Percentiles rank a stretch among this genome's conserved stretches.
Evolutionary conservation across 2,113 vertebrate species (phyloP).

Genomic region (Mesitornis unicolor): DNA sequence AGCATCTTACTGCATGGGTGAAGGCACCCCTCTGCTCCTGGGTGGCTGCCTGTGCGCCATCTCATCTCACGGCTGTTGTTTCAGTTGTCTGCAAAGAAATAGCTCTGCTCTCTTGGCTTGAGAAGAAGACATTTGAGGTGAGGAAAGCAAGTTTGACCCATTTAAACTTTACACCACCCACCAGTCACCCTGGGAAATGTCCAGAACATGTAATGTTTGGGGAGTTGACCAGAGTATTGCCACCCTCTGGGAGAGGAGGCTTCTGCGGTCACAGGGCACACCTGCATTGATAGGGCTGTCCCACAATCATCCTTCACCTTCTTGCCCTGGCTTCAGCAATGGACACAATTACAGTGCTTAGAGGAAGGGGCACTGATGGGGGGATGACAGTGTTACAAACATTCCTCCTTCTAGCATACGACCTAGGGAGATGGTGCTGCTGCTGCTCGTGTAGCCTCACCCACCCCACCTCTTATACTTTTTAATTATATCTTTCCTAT

Average conservation of each 20-base stretch:
- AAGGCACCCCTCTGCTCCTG: neutral
- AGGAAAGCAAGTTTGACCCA: neutral
- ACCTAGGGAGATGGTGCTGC: neutral
- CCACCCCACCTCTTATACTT: neutral
- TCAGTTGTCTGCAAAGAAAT: neutral
- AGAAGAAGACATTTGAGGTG: fast-evolving
- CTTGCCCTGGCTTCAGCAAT: neutral
- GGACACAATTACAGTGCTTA: neutral
- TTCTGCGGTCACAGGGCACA: neutral
- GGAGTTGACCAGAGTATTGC: neutral
- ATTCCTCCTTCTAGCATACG: neutral
- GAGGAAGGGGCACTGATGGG: neutral
- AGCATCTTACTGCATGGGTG: neutral
- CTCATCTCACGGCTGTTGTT: neutral
- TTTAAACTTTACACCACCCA: neutral
- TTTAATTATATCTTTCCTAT: neutral
- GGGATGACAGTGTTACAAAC: neutral
- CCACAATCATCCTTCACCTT: neutral
- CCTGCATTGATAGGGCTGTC: neutral
- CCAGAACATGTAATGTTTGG: neutral
- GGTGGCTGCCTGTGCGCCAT: neutral
- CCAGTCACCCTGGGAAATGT: too few species aligned
- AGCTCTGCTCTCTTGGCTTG: neutral
- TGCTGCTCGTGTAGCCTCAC: neutral
- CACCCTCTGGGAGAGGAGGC: neutral